Evolutionary conservation across 2,888 invertebrate genomes (phyloP), one percentile per base, ranked within the genome.

Genomic region (Tetrapedia diversipes): DNA sequence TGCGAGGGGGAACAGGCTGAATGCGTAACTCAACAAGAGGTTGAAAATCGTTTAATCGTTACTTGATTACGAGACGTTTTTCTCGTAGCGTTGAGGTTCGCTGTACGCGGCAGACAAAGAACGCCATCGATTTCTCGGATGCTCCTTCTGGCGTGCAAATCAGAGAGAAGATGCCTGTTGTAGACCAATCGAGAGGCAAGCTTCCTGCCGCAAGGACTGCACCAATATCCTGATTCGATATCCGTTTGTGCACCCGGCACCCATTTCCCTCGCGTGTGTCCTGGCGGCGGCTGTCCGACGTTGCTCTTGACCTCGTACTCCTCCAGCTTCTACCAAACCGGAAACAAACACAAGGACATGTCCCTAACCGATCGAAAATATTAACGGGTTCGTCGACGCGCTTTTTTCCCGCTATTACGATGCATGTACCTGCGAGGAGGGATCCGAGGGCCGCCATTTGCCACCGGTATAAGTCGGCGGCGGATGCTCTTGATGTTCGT

Each of bases 231-330:
- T 3, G 94, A 93, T 0, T 93, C 90, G 68, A 91, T 82, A 92
- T 92, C 83, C 89, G 91, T 54, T 86, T 86, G 45, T 90, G 93
- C 83, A 32, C 95, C 95, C 0, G 96, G 96, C 61, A 96, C 94
- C 97, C 97, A 97, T 92, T 97, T 97, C 0, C 96, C 96, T 89
- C 95, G 95, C 0, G 96, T 96, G 84, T 96, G 94, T 45, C 94
- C 94, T 3, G 95, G 94, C 0, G 95, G 95, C 1, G 95, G 96
- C 80, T 88, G 85, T 37, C 82, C 81, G 39, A 49, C 53, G 51
- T 69, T 67, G 59, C 81, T 60, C 80, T 87, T 86, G 2, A 73
- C 65, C 34, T 88, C 90, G 72, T 87, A 86, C 49, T 89, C 90
- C 63, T 89, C 89, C 24, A 78, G 51, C 79, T 87, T 89, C 89